Evolutionary conservation across 2,113 vertebrate genomes (phyloP), one percentile per base, ranked within the genome.

Genomic region (Passer montanus): DNA sequence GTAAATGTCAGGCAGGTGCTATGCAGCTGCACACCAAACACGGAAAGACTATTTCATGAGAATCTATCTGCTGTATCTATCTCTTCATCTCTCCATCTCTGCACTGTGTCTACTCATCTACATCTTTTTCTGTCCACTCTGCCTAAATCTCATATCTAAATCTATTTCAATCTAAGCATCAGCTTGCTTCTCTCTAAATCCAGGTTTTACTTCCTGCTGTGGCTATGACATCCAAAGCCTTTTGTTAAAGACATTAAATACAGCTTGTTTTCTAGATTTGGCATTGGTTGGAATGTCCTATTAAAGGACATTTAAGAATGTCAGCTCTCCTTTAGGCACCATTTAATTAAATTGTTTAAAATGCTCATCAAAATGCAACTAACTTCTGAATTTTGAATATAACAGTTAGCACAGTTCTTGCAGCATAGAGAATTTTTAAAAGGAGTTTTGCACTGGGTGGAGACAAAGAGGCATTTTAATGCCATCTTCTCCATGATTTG

Each of bases 1-100:
- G 95, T 94, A 95, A 96, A 97, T 94, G 97, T 97, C 94, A 90
- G 90, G 97, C 95, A 97, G 97, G 97, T 97, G 97, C 96, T 95
- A 84, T 79, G 97, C 97, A 97, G 97, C 97, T 97, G 97, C 96
- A 92, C 89, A 91, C 91, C 93, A 92, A 96, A 90, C 79, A 96
- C 64, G 90, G 89, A 95, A 95, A 60, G 96, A 93, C 95, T 96
- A 94, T 93, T 97, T 92, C 97, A 95, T 96, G 97, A 97, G 97
- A 97, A 97, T 95, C 92, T 96, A 91, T 96, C 90, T 96, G 89
- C 94, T 95, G 27, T 73, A 78, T 78, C 95, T 91, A 41, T 84
- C 70, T 90, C 89, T 89, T 91, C 84, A 55, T 87, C 55, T 94
- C 90, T 90, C 74, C 86, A 89, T 90, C 67, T 92, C 89, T 86